These are phyloP conservation scores for Apeltes quadracus DNA, from an alignment of 2,113 vertebrate genomes.

Conservation along the genomic window DNA sequence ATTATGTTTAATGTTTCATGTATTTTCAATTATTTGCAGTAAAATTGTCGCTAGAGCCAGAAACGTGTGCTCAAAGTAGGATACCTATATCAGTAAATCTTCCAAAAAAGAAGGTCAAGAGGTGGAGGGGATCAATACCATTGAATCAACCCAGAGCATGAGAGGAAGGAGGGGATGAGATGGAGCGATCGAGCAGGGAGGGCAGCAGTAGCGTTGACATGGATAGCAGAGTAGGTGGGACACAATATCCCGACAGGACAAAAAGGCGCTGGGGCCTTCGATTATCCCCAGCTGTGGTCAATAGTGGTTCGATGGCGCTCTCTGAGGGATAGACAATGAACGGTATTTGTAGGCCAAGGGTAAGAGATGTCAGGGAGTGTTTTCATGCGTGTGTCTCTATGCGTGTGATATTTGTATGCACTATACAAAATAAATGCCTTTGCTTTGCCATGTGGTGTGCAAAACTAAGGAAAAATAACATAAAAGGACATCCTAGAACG, in stretches of 20 bases:
- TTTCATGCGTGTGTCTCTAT: constrained; percentile 6
- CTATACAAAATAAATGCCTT: too few relatives aligned
- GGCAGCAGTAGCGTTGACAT: background rate
- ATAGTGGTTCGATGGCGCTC: constrained; percentile 57
- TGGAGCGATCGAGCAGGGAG: constrained; percentile 31
- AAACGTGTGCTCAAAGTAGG: constrained; percentile 12
- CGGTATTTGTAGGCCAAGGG: constrained; percentile 46
- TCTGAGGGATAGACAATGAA: constrained; percentile 45
- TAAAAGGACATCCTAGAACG: too few relatives aligned
- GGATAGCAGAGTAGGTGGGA: constrained; percentile 42
- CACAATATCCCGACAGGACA: constrained; percentile 69
- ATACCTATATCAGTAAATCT: constrained; percentile 53
- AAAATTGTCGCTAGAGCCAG: constrained; percentile 6
- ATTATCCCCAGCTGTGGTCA: constrained; percentile 60
- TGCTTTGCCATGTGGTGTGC: background rate
- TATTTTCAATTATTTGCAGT: background rate
- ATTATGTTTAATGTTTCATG: too few relatives aligned
- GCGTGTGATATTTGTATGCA: background rate
- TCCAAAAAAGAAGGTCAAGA: constrained; percentile 50
- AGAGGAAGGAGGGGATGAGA: constrained; percentile 25
- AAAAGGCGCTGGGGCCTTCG: constrained; percentile 60
- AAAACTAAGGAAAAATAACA: constrained; percentile 1
- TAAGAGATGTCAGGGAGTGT: constrained; percentile 30
- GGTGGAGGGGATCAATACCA: constrained; percentile 62
- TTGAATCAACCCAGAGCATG: constrained; percentile 47